Evolutionary conservation across 2,113 vertebrate genomes (phyloP), one percentile per base, ranked within the genome.

Genomic region (Tetrax tetrax): DNA sequence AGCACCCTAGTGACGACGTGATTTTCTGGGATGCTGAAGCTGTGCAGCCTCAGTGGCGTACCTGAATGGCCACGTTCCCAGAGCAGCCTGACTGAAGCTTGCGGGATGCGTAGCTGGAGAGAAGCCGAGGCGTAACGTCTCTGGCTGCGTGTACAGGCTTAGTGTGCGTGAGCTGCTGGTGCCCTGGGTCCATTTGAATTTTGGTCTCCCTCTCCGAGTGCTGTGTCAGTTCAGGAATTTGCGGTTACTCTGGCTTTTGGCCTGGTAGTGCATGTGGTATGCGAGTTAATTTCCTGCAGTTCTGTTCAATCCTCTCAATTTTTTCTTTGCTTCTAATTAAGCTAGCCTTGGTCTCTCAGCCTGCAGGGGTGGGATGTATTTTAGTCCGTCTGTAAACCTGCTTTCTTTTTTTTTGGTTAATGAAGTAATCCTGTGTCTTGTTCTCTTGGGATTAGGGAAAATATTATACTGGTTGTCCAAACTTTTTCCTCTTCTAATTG

Each of bases 81-180:
- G 24, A 4, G 41, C 33, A 37, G n/a, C 33, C 37, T 57, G 65
- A n/a, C 66, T 43, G 43, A 41, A 64, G 65, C 20, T 50, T 1
- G 0, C 19, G 29, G 37, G 53, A 43, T 27, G 54, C 0, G 0
- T 20, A 57, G 22, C 53, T 60, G 56, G 61, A 79, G 23, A 64
- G 33, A 33, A 65, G 27, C 45, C 0, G 0, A 43, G 25, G n/a
- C 0, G 1, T 33, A 79, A 20, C 45, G 17, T 23, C 43, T 65
- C 41, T 1, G 0, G 16, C 71, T 0, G 1, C 4, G 1, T 64
- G 50, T 38, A 11, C n/a, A 63, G 51, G 17, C 78, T 75, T 31
- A 17, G 11, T 24, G 37, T 53, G 29, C 4, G 2, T 20, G 48
- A 87, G 31, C 71, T 83, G 66, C 38, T 59, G 35, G 51, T 38